Conservation (phyloP, 2,888 invertebrate species). For the Callimorpha dominula region DNA sequence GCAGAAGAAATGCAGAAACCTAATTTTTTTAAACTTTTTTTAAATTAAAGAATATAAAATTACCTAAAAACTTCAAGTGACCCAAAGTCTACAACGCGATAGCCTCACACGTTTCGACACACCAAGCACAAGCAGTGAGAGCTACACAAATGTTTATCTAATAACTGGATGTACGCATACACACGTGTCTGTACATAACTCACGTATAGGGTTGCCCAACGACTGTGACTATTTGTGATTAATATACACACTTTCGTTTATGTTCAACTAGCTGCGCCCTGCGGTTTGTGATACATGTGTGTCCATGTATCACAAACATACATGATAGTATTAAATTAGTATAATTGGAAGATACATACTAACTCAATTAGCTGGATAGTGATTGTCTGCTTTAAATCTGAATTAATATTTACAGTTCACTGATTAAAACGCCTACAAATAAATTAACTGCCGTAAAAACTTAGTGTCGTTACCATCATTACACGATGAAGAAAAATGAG, state of each 20-base stretch:
- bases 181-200: constrained; percentile 10
- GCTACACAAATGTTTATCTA: constrained; percentile 14
- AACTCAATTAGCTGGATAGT: neutral
- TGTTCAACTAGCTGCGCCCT: too few species aligned
- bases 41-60: too few species aligned
- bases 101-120: neutral
- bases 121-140: constrained; percentile 1
- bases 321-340: neutral
- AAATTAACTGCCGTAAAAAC: neutral
- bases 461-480: too few species aligned
- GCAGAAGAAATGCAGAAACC: too few species aligned
- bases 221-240: neutral
- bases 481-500: too few species aligned
- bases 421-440: neutral
- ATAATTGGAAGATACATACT: neutral
- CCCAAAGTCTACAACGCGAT: constrained; percentile 4
- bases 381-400: neutral
- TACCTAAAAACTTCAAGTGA: neutral
- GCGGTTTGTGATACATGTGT: too few species aligned
- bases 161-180: constrained; percentile 1
- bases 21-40: too few species aligned
- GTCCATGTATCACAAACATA: too few species aligned
- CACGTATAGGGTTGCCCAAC: constrained; percentile 10
- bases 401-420: constrained; percentile 3
- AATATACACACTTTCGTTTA: neutral